Evolutionary conservation across 2,888 invertebrate species (phyloP), one percentile per base, ranked within the genome.

Genomic region (Urechis unicinctus): DNA sequence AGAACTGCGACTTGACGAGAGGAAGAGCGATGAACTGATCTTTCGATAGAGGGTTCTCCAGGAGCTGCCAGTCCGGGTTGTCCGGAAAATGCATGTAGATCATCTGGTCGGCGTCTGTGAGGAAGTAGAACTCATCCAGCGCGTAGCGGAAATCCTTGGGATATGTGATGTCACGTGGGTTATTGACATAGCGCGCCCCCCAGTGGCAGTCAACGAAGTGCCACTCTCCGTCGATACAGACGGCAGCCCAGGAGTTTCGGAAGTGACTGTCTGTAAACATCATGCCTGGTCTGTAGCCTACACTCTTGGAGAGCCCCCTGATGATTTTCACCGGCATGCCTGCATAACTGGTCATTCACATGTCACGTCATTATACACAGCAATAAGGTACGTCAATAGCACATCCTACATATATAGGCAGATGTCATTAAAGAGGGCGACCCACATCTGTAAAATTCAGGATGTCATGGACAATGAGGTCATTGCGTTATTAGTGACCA

Each of bases 141-240:
- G 66, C 66, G 62, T 74, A 74, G 53, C 62, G 68, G 42, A 71
- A 55, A 46, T 55, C 66, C 22, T 64, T 63, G 41, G 61, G 53
- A 25, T 55, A 31, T 36, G 61, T 63, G 6, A 59, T 55, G 25
- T 44, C 47, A 9, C 48, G 30, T 24, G 50, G 21, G 26, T 50
- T 55, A 36, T 43, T 53, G 26, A 61, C 59, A 54, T 64, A 95
- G 53, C 95, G 81, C 0, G 95, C 95, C 2, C 95, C 95, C 95
- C 95, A 96, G 79, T 96, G 95, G 79, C 95, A 96, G 79, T 96
- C 95, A 5, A 96, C 94, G 78, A 96, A 96, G 56, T 95, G 84
- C 95, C 95, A 96, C 0, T 91, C 91, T 0, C 94, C 93, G 0
- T 95, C 95, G 17, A 96, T 91, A 78, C 88, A 95, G 2, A 95